Evolutionary conservation across 2,888 invertebrate genomes (phyloP), one percentile per base, ranked within the genome.

Genomic region (Stenchaetothrips biformis): DNA sequence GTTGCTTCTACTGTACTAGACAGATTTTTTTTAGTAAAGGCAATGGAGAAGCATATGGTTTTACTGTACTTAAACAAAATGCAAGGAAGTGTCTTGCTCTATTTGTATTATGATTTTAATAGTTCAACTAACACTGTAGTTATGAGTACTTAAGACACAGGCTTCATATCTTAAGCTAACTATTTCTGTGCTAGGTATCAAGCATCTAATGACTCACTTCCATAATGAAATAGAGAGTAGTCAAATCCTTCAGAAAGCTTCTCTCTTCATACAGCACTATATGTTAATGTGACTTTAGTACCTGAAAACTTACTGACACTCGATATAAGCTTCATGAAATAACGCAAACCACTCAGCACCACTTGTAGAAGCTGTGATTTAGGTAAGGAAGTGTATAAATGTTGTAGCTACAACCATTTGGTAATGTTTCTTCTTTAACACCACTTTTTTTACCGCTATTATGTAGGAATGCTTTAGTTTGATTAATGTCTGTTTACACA

Each of bases 341-440:
- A 25, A 25, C 11, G 21, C 21, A 67, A n/a, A 4, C 21, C 4
- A 74, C 11, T 74, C 67, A 11, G 25, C 7, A 74, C 11, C 11
- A 74, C 59, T 74, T 74, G 67, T 21, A 74, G 67, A 11, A 25
- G 67, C 67, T 74, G 67, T 74, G 67, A 74, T 74, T 74, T 74
- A 74, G 67, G 25, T 74, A 21, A 74, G n/a, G 11, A 67, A 21
- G 18, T 67, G 9, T n/a, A n/a, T n/a, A 21, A 67, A 21, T n/a
- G 37, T 37, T 37, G 37, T 37, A 37, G 37, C 37, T 37, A 74
- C 11, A 25, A 25, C 11, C 25, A 25, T 25, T 25, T 8, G 13
- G 59, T 18, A 59, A 59, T 18, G 16, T 18, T 18, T 18, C 9
- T 18, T 13, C 59, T 59, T 59, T 18, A 59, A 59, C 18, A 13